These are phyloP conservation scores for Aphaenogaster rudis DNA, from an alignment of 1,140 invertebrate genomes.

Conservation along the genomic window DNA sequence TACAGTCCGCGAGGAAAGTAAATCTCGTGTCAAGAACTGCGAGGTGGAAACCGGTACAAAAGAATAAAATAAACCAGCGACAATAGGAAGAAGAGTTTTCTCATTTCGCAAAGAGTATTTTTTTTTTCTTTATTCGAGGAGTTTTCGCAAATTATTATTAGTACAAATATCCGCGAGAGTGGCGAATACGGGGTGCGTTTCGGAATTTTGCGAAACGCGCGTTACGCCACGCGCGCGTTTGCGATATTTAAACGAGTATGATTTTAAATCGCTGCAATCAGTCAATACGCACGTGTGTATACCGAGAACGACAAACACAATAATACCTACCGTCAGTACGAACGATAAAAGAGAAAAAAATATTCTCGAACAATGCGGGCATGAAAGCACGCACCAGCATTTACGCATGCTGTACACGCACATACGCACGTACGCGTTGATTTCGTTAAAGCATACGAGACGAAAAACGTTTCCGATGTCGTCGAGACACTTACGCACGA, in stretches of 20 bases:
- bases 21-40: conserved; percentile 33
- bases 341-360: conserved; percentile 49
- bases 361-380: conserved; percentile 21
- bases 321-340: conserved; percentile 44
- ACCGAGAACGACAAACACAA: conserved; percentile 55
- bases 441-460: conserved; percentile 79
- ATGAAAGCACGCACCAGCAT: conserved; percentile 2
- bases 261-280: conserved; percentile 69
- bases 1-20: conserved; percentile 70
- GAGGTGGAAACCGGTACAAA: background rate
- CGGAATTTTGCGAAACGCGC: conserved; percentile 52
- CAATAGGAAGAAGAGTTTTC: background rate
- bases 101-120: background rate
- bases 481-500: conserved; percentile 74
- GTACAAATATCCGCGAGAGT: background rate
- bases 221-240: conserved; percentile 10
- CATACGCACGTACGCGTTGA: conserved; percentile 57
- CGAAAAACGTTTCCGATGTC: conserved; percentile 68
- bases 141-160: conserved; percentile 31
- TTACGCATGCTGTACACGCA: conserved; percentile 43
- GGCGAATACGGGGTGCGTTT: conserved; percentile 2
- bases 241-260: conserved; percentile 68
- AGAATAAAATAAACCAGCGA: background rate
- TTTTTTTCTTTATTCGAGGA: background rate
- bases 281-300: conserved; percentile 66